Percentiles rank a stretch among this genome's conserved stretches.
phyloP scores from a whole-genome alignment of 2,888 invertebrate species.

The Adelphocoris suturalis region DNA sequence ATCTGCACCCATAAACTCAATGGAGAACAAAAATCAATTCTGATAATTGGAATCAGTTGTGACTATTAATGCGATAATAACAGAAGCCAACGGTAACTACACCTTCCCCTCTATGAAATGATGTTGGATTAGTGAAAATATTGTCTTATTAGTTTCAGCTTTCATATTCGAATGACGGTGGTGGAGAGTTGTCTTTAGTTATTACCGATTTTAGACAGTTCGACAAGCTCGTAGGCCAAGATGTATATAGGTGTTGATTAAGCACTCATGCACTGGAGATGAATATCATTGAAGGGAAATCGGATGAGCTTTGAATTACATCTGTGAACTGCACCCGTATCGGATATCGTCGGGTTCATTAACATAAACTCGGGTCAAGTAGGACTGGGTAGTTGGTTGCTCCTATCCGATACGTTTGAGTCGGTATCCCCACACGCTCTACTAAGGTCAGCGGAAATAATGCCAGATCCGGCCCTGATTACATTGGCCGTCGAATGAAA shows the following conservation, averaged over 20 bases:
- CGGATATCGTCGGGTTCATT: constrained; percentile 32
- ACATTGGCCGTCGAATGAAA: constrained; percentile 30
- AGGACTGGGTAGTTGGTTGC: not conserved
- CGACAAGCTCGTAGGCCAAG: not conserved
- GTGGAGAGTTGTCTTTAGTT: too few relatives aligned
- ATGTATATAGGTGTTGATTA: not conserved
- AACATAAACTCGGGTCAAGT: constrained; percentile 30
- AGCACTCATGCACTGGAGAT: not conserved
- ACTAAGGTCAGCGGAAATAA: constrained; percentile 30
- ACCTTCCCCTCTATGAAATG: too few relatives aligned
- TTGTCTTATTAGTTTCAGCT: too few relatives aligned
- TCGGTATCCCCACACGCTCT: constrained; percentile 23
- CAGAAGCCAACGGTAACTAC: too few relatives aligned
- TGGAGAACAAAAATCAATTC: too few relatives aligned
- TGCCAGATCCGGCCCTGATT: constrained; percentile 30
- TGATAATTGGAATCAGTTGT: too few relatives aligned
- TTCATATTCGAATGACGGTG: too few relatives aligned
- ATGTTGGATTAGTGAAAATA: too few relatives aligned
- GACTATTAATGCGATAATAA: too few relatives aligned
- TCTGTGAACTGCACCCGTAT: constrained; percentile 4
- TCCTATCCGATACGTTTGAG: constrained; percentile 14
- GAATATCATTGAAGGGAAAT: not conserved
- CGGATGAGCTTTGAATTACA: constrained; percentile 15
- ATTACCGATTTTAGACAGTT: too few relatives aligned
- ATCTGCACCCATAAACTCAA: too few relatives aligned